These are phyloP conservation scores for Desoria tigrina DNA, from an alignment of 2,888 invertebrate genomes.

Conservation along the genomic window DNA sequence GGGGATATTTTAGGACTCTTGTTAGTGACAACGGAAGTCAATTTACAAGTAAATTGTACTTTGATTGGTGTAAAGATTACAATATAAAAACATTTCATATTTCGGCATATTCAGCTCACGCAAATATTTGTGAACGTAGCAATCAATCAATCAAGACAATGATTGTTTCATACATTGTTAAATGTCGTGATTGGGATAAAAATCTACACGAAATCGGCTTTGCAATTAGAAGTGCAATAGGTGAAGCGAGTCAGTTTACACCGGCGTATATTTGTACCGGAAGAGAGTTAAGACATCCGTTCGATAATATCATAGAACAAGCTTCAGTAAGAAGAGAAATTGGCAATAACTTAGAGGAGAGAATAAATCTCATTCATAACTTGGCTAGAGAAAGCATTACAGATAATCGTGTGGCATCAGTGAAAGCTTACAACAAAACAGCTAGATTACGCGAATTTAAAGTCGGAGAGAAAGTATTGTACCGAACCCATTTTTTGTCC, in stretches of 20 bases:
- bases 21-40: slow-evolving; percentile 31
- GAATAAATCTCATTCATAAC: background rate
- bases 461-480: background rate
- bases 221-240: slow-evolving; percentile 27
- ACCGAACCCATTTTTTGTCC: background rate
- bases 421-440: background rate
- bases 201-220: slow-evolving; percentile 28
- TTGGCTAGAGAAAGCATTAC: background rate
- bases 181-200: slow-evolving; percentile 34
- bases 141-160: slow-evolving; percentile 27
- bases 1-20: slow-evolving; percentile 22
- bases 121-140: slow-evolving; percentile 37
- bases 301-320: slow-evolving; percentile 18
- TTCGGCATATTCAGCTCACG: slow-evolving; percentile 30
- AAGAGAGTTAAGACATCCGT: slow-evolving; percentile 32
- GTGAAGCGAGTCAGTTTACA: slow-evolving; percentile 27
- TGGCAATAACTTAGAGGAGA: background rate
- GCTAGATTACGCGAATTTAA: background rate
- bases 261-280: slow-evolving; percentile 38
- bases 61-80: slow-evolving; percentile 16
- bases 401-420: background rate
- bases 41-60: slow-evolving; percentile 24
- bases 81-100: slow-evolving; percentile 30
- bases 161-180: slow-evolving; percentile 19
- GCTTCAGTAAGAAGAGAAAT: too few relatives aligned